Conservation (phyloP, 2,888 invertebrate species). For the Drosophila mayaguana region DNA sequence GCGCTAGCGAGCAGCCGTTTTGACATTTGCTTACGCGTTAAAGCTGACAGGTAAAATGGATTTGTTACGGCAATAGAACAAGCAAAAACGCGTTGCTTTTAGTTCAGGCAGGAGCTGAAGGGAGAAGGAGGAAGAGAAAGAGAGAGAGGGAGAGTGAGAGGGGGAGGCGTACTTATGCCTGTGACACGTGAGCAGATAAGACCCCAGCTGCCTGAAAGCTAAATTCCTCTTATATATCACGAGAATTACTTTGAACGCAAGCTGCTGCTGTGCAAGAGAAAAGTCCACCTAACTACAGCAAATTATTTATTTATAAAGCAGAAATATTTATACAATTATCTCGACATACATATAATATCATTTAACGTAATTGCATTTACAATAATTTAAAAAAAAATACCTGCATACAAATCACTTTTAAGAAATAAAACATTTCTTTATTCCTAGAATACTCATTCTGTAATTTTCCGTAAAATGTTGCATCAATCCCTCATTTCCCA, state of each 20-base stretch:
- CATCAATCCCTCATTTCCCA: not conserved
- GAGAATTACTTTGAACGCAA: not conserved
- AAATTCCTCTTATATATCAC: conserved; percentile 9
- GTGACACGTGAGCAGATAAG: conserved; percentile 53
- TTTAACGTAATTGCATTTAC: not conserved
- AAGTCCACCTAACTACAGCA: not conserved
- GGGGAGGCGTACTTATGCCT: conserved; percentile 15
- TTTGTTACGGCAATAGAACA: conserved; percentile 73
- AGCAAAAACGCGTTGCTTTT: conserved; percentile 25
- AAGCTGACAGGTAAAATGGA: conserved; percentile 78
- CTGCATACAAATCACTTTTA: not conserved
- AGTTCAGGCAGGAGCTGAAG: conserved; percentile 2
- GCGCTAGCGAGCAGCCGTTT: conserved; percentile 44
- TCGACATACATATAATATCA: not conserved
- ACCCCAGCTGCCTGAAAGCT: conserved; percentile 17
- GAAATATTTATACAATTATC: conserved; percentile 1
- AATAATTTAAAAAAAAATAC: not conserved
- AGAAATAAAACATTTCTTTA: not conserved
- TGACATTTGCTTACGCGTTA: conserved; percentile 78
- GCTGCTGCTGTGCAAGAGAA: not conserved
- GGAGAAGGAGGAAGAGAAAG: no score
- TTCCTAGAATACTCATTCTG: no score
- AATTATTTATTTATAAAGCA: conserved; percentile 4
- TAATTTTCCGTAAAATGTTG: conserved; percentile 6
- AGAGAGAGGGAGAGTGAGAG: not conserved